Base-by-base conservation (phyloP, 92 coral and sea anemone species). In the Isaurus tuberculatus region DNA sequence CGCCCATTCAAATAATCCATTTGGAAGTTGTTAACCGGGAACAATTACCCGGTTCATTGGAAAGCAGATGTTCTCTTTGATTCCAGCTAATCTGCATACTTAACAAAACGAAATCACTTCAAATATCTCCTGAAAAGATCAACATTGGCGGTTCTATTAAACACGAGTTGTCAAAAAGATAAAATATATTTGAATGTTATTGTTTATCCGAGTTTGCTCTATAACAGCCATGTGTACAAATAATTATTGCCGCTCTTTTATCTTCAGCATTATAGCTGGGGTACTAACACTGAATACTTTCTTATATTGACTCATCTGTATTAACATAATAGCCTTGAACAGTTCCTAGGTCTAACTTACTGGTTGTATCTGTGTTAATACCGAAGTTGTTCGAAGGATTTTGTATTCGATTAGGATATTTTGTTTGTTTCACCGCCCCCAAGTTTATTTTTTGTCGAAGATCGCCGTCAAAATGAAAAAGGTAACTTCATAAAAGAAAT, bases 31-130 rank as follows among this genome's bases (percentile, higher is more conserved):
- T 55, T 77, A 58, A 5, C 32, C 58, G 6, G 1, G 16, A 6
- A 77, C 82, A 77, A 77, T 77, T 26, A 34, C 48, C 51, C 58
- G 20, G 82, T 77, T 77, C 70, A 77, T 57, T 28, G 49, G 70
- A 0, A n/a, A 57, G 13, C 82, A 77, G 82, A 77, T 77, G 82
- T 77, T 77, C 53, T 58, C 82, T 57, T 77, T 77, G 82, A 77
- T 17, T 22, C 68, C 3, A 33, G 81, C 81, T 75, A 75, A 75
- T 75, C 68, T 75, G 19, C 81, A 75, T 75, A 53, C 68, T 53
- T 75, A 75, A 75, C 82, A 58, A 77, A 77, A 77, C 82, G 82
- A 58, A 64, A 64, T 67, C 69, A 8, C 82, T 58, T 34, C 34
- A 58, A n/a, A 58, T 77, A 51, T 57, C 68, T 22, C 69, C 46